Base-by-base conservation (phyloP, 1,140 invertebrate genomes). In the Pteromalus puparum region DNA sequence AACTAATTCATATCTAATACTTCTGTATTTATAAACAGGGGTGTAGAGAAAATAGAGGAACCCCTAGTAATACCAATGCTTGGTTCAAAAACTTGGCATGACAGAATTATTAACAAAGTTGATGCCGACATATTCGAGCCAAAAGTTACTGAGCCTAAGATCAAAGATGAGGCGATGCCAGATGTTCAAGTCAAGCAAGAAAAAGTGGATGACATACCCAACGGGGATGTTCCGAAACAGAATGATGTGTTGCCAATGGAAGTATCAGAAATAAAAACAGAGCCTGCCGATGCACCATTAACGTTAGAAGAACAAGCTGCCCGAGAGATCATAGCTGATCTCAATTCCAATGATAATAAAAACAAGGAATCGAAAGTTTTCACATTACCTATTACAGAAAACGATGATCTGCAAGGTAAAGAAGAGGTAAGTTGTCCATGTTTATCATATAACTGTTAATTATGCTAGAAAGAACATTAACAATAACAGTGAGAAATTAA, bases 21-120 rank as follows among this genome's bases (percentile, higher is more conserved):
- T 67, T 85, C 83, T 74, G 89, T 89, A 87, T 75, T 26, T 81
- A 38, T 34, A 74, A 72, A 13, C 89, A 95, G 95, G 65, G 94
- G 94, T 34, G 94, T 95, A 87, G 89, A 91, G 73, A 88, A 93
- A 68, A 91, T 92, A 89, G 90, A 93, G 75, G 90, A 91, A 82
- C 94, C 94, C 1, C 90, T 96, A 15, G 90, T 96, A 12, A 97
- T 97, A 85, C 95, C 96, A 15, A 91, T 96, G 89, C 91, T 94
- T 46, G 89, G 90, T 26, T 89, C 90, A 4, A 91, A 88, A 85
- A 91, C 90, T 24, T 92, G 91, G 91, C 90, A 91, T 15, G 90
- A 92, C 80, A 91, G 92, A 88, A 91, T 92, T 81, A 15, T 91
- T 34, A 89, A 92, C 82, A 90, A 92, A 89, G 87, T 88, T n/a